Conservation (phyloP, 92 coral and sea anemone species). For the Epizoanthus stellaris region DNA sequence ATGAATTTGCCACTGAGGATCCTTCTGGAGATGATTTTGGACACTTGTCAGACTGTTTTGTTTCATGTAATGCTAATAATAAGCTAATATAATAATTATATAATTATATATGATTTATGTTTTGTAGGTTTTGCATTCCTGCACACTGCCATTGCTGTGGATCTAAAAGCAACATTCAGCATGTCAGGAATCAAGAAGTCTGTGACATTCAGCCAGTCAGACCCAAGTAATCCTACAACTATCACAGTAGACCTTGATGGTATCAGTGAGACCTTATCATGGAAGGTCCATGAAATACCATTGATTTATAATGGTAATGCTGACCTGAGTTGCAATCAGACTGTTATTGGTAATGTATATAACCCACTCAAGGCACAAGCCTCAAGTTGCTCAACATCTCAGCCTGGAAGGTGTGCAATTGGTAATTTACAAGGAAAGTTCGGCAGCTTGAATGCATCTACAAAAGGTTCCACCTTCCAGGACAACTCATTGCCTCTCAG, state of each 20-base stretch:
- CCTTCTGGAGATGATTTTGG: no score
- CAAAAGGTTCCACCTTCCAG: conserved; percentile 44
- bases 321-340: conserved; percentile 65
- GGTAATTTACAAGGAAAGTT: conserved; percentile 86
- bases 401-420: conserved; percentile 70
- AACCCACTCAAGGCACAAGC: conserved; percentile 70
- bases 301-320: conserved; percentile 89
- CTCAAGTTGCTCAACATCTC: conserved; percentile 20
- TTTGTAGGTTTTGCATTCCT: background rate
- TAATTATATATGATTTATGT: no score
- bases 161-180: conserved; percentile 76
- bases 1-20: no score
- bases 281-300: conserved; percentile 80
- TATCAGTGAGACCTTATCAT: conserved; percentile 62
- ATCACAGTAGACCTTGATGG: conserved; percentile 77
- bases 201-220: conserved; percentile 62
- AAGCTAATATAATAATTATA: no score
- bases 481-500: conserved; percentile 66
- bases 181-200: conserved; percentile 88
- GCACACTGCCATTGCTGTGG: conserved; percentile 7
- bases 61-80: no score
- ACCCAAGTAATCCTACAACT: conserved; percentile 53
- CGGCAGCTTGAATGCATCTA: conserved; percentile 57
- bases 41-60: no score
- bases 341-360: conserved; percentile 67